Evolutionary conservation across 2,797 vertebrate species (phyloP).

Genomic region (Triplophysa bombifrons): DNA sequence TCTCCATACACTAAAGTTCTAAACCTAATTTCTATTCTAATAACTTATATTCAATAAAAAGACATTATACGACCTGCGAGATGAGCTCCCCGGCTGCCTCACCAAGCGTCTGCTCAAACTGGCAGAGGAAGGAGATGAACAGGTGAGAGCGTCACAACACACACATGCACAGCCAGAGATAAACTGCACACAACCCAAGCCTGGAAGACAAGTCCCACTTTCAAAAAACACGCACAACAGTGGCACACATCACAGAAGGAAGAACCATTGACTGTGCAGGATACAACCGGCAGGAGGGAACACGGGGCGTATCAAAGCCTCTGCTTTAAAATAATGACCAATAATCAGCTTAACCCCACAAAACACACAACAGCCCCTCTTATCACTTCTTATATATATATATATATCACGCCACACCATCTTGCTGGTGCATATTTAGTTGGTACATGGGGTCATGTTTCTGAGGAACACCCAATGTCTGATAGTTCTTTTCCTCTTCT

Average conservation of each 20-base stretch:
- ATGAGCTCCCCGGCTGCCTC: conserved; percentile 23
- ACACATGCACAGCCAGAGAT: neutral
- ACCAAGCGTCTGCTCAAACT: conserved; percentile 34
- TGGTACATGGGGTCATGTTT: neutral
- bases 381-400: neutral
- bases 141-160: conserved; percentile 26
- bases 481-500: neutral
- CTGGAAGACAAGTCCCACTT: conserved; percentile 33
- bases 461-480: neutral
- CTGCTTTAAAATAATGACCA: conserved; percentile 65
- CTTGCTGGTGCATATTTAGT: neutral
- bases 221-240: conserved; percentile 30
- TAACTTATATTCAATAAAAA: conserved; percentile 16
- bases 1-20: neutral
- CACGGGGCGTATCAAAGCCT: conserved; percentile 56
- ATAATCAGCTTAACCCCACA: conserved; percentile 55
- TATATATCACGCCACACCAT: neutral
- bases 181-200: conserved; percentile 8
- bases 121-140: conserved; percentile 35
- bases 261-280: conserved; percentile 48
- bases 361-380: conserved; percentile 12
- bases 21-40: conserved; percentile 8
- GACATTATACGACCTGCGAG: conserved; percentile 70
- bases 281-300: conserved; percentile 15
- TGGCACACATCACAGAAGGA: conserved; percentile 39